phyloP scores from a whole-genome alignment of 2,888 invertebrate genomes.

The Amblyjoppa proteus region DNA sequence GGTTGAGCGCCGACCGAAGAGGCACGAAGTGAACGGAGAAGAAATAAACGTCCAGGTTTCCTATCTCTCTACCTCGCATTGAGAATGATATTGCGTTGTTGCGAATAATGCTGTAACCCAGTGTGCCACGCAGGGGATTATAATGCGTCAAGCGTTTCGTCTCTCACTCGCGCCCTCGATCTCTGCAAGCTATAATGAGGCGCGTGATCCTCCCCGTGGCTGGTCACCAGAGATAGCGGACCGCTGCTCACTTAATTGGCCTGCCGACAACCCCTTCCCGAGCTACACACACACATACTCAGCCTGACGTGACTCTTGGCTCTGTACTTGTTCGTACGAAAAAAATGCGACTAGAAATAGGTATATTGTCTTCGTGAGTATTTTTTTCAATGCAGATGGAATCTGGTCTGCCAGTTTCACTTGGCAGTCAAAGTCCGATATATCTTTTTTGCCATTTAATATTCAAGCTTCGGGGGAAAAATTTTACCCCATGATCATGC shows the following conservation, averaged over 20 bases:
- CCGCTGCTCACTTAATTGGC: conserved; percentile 80
- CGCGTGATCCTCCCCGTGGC: conserved; percentile 79
- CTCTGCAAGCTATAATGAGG: conserved; percentile 80
- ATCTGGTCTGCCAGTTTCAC: neutral
- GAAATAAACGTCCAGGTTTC: conserved; percentile 29
- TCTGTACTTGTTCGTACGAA: conserved; percentile 6
- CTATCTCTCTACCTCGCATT: neutral
- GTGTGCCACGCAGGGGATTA: conserved; percentile 74
- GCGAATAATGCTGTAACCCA: conserved; percentile 80
- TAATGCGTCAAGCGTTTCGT: conserved; percentile 70
- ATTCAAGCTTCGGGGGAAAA: neutral
- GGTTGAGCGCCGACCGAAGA: neutral
- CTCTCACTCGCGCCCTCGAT: conserved; percentile 45
- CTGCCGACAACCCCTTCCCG: conserved; percentile 73
- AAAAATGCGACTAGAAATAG: neutral
- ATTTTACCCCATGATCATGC: neutral
- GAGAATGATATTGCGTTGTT: conserved; percentile 61
- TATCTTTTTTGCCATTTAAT: neutral
- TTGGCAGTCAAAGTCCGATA: neutral
- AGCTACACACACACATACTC: conserved; percentile 60
- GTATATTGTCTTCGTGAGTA: neutral
- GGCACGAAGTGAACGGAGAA: conserved; percentile 67
- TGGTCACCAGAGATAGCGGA: conserved; percentile 80
- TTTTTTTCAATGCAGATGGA: neutral
- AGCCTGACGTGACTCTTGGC: conserved; percentile 24